Percentiles rank a stretch among this genome's conserved stretches.
Conservation (phyloP, 2,888 invertebrate species). For the Apodemia zela region DNA sequence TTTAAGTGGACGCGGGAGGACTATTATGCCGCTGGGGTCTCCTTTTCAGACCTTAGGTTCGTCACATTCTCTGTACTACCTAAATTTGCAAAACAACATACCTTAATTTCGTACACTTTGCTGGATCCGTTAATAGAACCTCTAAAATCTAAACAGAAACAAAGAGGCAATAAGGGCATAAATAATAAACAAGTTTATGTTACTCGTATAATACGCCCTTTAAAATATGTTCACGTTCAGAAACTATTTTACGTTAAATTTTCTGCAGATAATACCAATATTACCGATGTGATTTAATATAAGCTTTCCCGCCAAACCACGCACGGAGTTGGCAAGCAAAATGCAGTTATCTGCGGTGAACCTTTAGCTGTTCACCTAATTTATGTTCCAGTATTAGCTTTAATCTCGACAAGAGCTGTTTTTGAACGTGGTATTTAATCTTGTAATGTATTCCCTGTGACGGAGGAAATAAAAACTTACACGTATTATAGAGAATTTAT, state of each 20-base stretch:
- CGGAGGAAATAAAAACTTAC: neutral
- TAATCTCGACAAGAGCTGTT: conserved; percentile 6
- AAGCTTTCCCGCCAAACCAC: conserved; percentile 19
- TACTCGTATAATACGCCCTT: neutral
- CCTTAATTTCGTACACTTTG: too few species aligned
- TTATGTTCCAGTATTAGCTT: conserved; percentile 10
- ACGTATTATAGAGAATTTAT: too few species aligned
- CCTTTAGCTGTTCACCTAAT: conserved; percentile 9
- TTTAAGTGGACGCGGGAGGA: too few species aligned
- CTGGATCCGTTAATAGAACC: too few species aligned
- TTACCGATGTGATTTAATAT: conserved; percentile 8
- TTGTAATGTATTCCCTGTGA: neutral
- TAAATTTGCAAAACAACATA: too few species aligned
- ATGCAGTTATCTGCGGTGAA: conserved; percentile 22
- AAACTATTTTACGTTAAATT: neutral
- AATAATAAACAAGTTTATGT: too few species aligned
- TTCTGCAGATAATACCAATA: conserved; percentile 5
- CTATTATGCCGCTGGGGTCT: too few species aligned
- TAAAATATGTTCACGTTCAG: neutral
- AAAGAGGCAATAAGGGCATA: too few species aligned
- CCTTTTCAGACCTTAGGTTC: too few species aligned
- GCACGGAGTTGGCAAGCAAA: conserved; percentile 23
- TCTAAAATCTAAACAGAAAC: too few species aligned
- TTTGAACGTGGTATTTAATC: neutral
- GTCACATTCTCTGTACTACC: too few species aligned